Evolutionary conservation across 2,797 vertebrate genomes (phyloP), one percentile per base, ranked within the genome.

Genomic region (Xenops minutus): DNA sequence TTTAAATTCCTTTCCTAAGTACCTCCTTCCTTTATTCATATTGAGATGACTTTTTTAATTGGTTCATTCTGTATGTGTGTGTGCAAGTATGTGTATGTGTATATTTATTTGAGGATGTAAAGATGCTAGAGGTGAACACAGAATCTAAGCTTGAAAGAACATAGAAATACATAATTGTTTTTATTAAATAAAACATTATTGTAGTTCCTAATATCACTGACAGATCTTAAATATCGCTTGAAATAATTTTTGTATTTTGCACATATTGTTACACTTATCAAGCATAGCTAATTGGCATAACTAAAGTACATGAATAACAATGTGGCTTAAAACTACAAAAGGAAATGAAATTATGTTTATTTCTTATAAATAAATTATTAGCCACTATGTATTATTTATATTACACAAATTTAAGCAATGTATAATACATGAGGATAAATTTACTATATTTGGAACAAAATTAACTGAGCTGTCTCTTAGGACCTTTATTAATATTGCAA

Each of bases 361-460:
- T 96, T 96, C 87, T 92, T 92, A 97, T 97, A 97, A 97, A 98
- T 97, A 98, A 98, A 95, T 97, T 93, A 98, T 93, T 93, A 85
- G 8, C 12, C 41, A 64, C 34, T 87, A 98, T 98, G 88, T 93
- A 97, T 98, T 98, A 98, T 98, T 98, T 98, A 98, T 97, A 77
- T 95, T 95, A 96, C 92, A 97, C 83, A 97, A 97, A 97, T 98
- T 97, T 97, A 97, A 97, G 92, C 79, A 95, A 97, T 98, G 96
- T 97, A 97, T 98, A 97, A 98, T 97, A 94, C 93, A 98, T 98
- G 96, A 98, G 89, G 79, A 95, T 93, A 97, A 98, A 97, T 97
- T 96, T 97, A 94, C 93, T 97, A 96, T 97, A 95, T 98, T 98
- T 97, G 96, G 95, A 97, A 52, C 79, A 96, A 97, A 98, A 97